Conservation (phyloP, 2,113 vertebrate genomes). For the Neogobius melanostomus region DNA sequence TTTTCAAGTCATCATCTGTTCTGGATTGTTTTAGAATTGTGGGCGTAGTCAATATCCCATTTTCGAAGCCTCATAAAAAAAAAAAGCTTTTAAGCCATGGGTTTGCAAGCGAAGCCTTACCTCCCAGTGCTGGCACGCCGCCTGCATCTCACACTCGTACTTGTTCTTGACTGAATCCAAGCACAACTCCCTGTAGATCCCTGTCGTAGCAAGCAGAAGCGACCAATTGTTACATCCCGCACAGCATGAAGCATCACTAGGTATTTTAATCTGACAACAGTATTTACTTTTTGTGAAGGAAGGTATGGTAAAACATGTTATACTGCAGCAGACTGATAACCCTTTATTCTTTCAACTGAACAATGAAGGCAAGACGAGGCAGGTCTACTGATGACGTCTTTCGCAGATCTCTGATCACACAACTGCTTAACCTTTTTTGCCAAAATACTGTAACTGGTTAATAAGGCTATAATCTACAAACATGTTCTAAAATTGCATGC, state of each 20-base stretch:
- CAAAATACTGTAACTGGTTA: no score
- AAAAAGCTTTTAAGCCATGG: neutral
- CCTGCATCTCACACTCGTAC: conserved; percentile 97
- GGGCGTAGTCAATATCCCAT: no score
- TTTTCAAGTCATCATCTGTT: no score
- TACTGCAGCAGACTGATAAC: neutral
- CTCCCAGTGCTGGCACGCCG: conserved; percentile 96
- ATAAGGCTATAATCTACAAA: no score
- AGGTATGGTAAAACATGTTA: neutral
- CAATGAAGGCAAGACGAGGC: no score
- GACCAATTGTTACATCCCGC: conserved; percentile 4
- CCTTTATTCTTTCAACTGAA: no score
- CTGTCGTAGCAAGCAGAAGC: conserved; percentile 58
- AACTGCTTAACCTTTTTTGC: no score
- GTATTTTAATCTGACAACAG: neutral
- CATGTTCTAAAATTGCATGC: no score
- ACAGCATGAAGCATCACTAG: neutral
- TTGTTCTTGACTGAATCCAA: conserved; percentile 98
- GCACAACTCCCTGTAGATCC: conserved; percentile 94
- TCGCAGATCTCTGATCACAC: no score
- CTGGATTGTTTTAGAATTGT: no score
- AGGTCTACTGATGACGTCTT: no score
- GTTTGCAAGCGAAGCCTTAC: conserved; percentile 66
- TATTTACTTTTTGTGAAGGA: neutral
- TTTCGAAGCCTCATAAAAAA: no score